These are phyloP conservation scores for Leucopsar rothschildi DNA, from an alignment of 2,113 vertebrate species.

Conservation along the genomic window DNA sequence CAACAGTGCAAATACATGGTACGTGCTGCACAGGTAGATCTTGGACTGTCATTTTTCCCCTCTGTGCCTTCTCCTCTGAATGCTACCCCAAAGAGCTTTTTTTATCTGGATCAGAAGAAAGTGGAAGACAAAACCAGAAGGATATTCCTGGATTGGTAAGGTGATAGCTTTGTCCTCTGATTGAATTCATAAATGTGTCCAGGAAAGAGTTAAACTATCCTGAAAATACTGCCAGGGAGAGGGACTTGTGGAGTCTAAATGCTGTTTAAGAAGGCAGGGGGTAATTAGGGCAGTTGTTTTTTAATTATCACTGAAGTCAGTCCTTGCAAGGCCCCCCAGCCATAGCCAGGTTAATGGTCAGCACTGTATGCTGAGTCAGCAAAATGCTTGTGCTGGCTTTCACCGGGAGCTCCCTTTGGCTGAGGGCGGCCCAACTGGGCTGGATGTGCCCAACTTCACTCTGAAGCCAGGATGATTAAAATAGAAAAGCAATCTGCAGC, in stretches of 20 bases:
- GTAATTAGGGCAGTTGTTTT: constrained; percentile 7
- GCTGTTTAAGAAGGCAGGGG: neutral
- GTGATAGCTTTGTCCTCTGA: neutral
- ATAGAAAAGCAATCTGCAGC: neutral
- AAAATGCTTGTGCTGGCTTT: neutral
- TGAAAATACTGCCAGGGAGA: neutral
- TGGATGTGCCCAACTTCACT: neutral
- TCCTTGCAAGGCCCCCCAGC: neutral
- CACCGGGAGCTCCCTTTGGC: rapidly evolving
- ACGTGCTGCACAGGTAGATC: neutral
- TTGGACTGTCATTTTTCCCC: neutral
- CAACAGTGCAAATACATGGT: neutral
- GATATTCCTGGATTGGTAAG: neutral
- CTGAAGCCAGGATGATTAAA: constrained; percentile 17
- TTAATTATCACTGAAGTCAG: constrained; percentile 19
- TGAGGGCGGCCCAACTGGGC: neutral
- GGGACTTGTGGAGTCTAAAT: neutral
- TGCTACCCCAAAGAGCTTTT: neutral
- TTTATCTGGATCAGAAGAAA: neutral
- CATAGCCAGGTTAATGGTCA: constrained; percentile 16
- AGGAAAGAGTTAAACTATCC: neutral
- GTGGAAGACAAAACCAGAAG: neutral
- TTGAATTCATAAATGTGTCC: neutral
- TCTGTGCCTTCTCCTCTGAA: neutral
- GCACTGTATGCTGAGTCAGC: neutral